These are phyloP conservation scores for Nesometra sesokonis DNA, from an alignment of 35 echinoderm and acorn worm species.

Conservation along the genomic window DNA sequence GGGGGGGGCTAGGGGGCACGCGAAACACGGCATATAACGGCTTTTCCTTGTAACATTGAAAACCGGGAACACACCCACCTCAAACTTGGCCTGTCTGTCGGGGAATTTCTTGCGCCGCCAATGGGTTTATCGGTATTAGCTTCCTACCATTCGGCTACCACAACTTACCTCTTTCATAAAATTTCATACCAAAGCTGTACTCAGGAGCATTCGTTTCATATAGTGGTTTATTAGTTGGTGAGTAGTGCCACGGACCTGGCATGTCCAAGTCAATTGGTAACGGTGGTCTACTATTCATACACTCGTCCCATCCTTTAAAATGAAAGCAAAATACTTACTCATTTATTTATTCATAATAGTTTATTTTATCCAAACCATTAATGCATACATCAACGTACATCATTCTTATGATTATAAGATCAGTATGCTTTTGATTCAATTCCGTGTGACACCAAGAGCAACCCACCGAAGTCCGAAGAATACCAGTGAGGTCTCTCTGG, in stretches of 20 bases:
- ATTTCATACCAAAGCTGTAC: conserved; percentile 69
- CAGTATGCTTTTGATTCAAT: too few species aligned
- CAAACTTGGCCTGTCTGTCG: background rate
- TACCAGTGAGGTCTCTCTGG: too few species aligned
- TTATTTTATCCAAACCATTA: too few species aligned
- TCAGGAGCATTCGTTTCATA: conserved; percentile 84
- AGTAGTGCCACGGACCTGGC: conserved; percentile 77
- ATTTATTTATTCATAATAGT: too few species aligned
- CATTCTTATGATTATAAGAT: too few species aligned
- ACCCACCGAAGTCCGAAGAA: too few species aligned
- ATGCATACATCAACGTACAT: too few species aligned
- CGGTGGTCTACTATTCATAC: conserved; percentile 88
- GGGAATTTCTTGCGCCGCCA: background rate
- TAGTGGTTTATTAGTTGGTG: conserved; percentile 71
- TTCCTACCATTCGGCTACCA: background rate
- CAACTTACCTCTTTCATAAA: conserved; percentile 70
- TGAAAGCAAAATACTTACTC: background rate
- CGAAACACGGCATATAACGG: too few species aligned
- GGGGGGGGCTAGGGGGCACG: too few species aligned
- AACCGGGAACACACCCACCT: background rate
- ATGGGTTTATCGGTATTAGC: background rate
- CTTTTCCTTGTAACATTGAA: background rate
- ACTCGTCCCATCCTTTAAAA: conserved; percentile 56
- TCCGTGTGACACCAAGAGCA: too few species aligned
- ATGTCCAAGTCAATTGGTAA: conserved; percentile 84